Conservation (phyloP, 2,113 vertebrate genomes). For the Pavo muticus region DNA sequence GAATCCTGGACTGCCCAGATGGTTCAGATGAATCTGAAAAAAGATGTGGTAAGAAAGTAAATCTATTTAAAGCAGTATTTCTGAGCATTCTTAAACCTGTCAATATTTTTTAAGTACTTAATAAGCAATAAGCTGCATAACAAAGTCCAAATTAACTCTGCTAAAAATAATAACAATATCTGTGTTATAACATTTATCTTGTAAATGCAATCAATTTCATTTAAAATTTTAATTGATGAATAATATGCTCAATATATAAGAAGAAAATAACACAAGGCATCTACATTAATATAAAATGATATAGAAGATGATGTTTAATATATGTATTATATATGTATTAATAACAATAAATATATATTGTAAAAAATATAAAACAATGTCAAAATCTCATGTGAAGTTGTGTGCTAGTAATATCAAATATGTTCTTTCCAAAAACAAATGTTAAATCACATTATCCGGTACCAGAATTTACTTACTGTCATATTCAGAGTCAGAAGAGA, state of each 20-base stretch:
- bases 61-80: not conserved
- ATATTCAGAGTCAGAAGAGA: not conserved
- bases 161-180: not conserved
- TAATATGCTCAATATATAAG: not conserved
- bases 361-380: not conserved
- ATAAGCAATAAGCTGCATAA: not conserved
- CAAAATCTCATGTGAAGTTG: not conserved
- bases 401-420: not conserved
- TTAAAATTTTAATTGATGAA: not conserved
- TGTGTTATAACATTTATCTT: not conserved
- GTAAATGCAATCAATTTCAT: not conserved
- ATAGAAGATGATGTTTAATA: not conserved
- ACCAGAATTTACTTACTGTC: not conserved
- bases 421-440: not conserved
- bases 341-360: not conserved
- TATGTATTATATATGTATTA: not conserved
- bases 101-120: not conserved
- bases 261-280: not conserved
- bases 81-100: not conserved
- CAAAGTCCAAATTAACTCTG: not conserved
- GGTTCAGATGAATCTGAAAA: slow-evolving; percentile 79
- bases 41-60: slow-evolving; percentile 78
- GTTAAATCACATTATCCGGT: not conserved
- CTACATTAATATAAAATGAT: not conserved
- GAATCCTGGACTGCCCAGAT: slow-evolving; percentile 77